A percentile compares a stretch with the other conserved stretches of the same genome.
phyloP scores from a whole-genome alignment of 2,888 invertebrate genomes.

The Campaea margaritaria region DNA sequence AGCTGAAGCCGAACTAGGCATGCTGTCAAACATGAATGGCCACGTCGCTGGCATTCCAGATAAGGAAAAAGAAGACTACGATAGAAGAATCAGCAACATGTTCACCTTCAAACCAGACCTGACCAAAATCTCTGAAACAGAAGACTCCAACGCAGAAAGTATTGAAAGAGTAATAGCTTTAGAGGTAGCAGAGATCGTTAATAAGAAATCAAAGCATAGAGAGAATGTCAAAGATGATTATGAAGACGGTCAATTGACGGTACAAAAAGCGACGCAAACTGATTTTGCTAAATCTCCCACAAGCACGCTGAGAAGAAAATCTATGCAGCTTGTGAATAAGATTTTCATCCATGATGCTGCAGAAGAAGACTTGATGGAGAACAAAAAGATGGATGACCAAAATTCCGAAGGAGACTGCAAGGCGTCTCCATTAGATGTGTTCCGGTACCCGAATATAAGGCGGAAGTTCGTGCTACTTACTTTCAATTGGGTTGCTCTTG shows the following conservation, averaged over 20 bases:
- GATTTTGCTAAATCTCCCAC: conserved; percentile 61
- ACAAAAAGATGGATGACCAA: conserved; percentile 74
- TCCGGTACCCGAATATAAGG: conserved; percentile 87
- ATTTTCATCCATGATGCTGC: conserved; percentile 64
- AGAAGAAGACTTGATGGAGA: conserved; percentile 64
- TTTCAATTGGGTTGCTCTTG: conserved; percentile 88
- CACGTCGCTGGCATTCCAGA: conserved; percentile 49
- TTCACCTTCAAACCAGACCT: conserved; percentile 69
- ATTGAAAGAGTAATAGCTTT: conserved; percentile 64
- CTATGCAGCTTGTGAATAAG: conserved; percentile 67
- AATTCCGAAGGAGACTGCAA: conserved; percentile 79
- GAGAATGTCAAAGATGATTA: conserved; percentile 48
- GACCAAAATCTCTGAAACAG: conserved; percentile 57
- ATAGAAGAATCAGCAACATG: conserved; percentile 74
- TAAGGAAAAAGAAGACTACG: conserved; percentile 58
- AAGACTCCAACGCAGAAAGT: conserved; percentile 54
- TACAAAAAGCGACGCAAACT: conserved; percentile 66
- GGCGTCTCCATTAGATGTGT: conserved; percentile 86
- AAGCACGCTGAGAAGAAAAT: conserved; percentile 69
- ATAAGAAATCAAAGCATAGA: conserved; percentile 58
- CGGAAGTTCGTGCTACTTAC: conserved; percentile 88
- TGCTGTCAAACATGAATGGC: conserved; percentile 63
- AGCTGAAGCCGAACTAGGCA: conserved; percentile 56
- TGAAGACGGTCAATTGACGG: conserved; percentile 54
- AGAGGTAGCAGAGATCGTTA: conserved; percentile 69